These are phyloP conservation scores for Zapornia atra DNA, from an alignment of 2,113 vertebrate genomes.

Conservation along the genomic window DNA sequence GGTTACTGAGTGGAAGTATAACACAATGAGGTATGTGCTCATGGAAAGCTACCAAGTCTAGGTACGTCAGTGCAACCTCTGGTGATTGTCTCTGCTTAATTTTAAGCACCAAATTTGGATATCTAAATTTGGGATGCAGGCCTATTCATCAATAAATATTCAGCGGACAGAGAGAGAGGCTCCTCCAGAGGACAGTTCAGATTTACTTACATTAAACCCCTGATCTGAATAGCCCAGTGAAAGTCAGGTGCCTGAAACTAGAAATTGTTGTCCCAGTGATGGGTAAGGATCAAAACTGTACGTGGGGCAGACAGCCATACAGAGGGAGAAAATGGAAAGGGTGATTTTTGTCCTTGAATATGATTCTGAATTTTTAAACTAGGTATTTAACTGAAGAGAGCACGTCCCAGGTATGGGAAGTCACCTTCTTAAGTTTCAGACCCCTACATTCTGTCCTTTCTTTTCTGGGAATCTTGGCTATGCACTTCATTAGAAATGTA, in stretches of 20 bases:
- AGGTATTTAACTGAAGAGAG: not conserved
- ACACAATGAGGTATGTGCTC: not conserved
- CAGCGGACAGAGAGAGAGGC: not conserved
- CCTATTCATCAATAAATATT: not conserved
- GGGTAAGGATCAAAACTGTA: not conserved
- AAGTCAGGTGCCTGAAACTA: not conserved
- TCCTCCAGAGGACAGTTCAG: not conserved
- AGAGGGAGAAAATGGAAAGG: not conserved
- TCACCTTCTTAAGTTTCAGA: not conserved
- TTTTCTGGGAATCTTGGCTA: not conserved
- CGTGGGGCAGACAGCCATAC: not conserved
- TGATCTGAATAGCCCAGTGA: not conserved
- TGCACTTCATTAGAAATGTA: not conserved
- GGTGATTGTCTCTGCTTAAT: not conserved
- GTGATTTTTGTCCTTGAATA: not conserved
- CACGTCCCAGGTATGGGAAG: rapidly evolving
- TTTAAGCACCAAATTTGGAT: not conserved
- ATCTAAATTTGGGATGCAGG: not conserved
- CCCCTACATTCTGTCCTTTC: not conserved
- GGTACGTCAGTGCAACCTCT: not conserved
- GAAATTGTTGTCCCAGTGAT: not conserved
- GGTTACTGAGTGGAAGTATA: not conserved
- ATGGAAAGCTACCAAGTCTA: not conserved
- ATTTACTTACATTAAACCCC: not conserved
- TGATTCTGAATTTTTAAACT: not conserved